Evolutionary conservation across 23 tunicate genomes (phyloP).

Genomic region (Ciona savignyi): DNA sequence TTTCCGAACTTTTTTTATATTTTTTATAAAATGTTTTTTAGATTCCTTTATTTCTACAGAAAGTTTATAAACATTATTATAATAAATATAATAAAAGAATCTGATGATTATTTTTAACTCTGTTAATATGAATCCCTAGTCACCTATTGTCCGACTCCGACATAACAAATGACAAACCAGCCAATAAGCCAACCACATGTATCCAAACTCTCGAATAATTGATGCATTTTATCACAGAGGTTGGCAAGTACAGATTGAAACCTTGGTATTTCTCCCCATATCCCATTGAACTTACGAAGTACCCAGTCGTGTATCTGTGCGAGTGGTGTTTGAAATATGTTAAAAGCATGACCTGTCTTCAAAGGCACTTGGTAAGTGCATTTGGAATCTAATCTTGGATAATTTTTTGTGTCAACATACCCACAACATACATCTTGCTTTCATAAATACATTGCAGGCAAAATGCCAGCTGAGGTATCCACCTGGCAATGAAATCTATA

Average conservation of each 20-base stretch:
- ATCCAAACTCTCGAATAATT: too few relatives aligned
- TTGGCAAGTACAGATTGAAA: conserved; percentile 83
- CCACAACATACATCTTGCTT: not conserved
- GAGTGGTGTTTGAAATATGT: conserved; percentile 92
- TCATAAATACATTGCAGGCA: conserved; percentile 13
- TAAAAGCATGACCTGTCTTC: conserved; percentile 77
- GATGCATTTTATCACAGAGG: too few relatives aligned
- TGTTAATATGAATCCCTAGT: too few relatives aligned
- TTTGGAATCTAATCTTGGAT: not conserved
- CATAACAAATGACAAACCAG: too few relatives aligned
- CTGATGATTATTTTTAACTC: too few relatives aligned
- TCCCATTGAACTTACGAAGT: conserved; percentile 78
- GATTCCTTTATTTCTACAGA: too few relatives aligned
- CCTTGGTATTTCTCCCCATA: conserved; percentile 99
- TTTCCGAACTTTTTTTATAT: too few relatives aligned
- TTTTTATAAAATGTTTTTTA: too few relatives aligned
- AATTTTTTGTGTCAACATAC: not conserved
- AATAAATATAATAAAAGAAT: too few relatives aligned
- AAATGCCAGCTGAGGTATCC: conserved; percentile 85
- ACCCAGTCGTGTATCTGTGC: conserved; percentile 80
- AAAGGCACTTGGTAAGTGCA: conserved; percentile 75
- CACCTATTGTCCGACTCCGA: too few relatives aligned
- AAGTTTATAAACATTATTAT: too few relatives aligned
- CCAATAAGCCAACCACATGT: too few relatives aligned
- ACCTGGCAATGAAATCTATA: conserved; percentile 96